Percentiles rank a stretch among this genome's conserved stretches.
Evolutionary conservation across 2,888 invertebrate species (phyloP).

Genomic region (Athalia cordata): DNA sequence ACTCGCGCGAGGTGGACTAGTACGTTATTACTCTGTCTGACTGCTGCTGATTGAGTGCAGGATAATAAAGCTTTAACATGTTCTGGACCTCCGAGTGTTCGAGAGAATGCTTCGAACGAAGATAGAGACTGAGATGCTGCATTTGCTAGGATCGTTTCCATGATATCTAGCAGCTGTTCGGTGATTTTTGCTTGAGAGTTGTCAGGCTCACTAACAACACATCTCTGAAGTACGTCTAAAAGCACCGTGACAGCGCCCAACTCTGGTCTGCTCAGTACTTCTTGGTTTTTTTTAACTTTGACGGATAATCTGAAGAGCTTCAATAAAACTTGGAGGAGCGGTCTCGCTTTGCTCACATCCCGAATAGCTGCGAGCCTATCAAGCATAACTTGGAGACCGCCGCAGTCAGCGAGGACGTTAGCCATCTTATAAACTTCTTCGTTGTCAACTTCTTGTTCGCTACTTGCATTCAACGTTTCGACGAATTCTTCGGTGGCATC

Average conservation of each 20-base stretch:
- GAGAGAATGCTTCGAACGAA: conserved; percentile 89
- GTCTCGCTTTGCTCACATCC: conserved; percentile 90
- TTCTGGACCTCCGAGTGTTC: conserved; percentile 92
- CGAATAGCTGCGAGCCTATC: conserved; percentile 89
- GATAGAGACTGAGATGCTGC: conserved; percentile 91
- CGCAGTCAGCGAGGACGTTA: conserved; percentile 88
- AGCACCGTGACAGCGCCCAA: conserved; percentile 89
- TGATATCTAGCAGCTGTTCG: conserved; percentile 93
- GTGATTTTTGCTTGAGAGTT: conserved; percentile 86
- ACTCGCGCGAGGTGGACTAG: conserved; percentile 91
- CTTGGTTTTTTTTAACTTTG: conserved; percentile 92
- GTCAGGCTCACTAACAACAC: conserved; percentile 80
- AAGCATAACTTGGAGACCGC: conserved; percentile 87
- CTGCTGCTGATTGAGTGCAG: conserved; percentile 83
- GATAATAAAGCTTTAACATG: conserved; percentile 90
- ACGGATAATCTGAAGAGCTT: conserved; percentile 93
- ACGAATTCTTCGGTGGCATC: conserved; percentile 99
- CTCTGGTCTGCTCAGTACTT: conserved; percentile 90
- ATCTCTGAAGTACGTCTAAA: conserved; percentile 88
- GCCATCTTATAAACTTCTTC: conserved; percentile 96
- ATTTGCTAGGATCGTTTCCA: conserved; percentile 95
- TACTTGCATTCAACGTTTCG: conserved; percentile 91
- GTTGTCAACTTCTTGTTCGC: conserved; percentile 91
- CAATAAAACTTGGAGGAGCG: conserved; percentile 90
- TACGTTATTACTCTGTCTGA: conserved; percentile 84